phyloP scores from a whole-genome alignment of 2,113 vertebrate species.

The Cardinalis cardinalis region DNA sequence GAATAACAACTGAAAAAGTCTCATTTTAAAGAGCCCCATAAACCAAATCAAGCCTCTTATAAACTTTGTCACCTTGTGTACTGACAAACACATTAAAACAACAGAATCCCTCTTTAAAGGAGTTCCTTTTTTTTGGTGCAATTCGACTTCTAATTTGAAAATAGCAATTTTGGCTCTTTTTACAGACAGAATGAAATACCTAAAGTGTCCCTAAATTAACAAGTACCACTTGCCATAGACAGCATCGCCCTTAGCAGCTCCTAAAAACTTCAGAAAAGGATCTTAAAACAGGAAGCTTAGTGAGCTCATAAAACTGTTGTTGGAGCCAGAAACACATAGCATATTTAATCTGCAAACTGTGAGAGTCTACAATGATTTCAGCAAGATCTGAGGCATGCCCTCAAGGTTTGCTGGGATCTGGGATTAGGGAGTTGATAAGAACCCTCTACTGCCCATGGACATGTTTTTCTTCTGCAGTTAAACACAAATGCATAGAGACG shows the following conservation, averaged over 20 bases:
- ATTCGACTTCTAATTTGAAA: constrained; percentile 54
- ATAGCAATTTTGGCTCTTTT: constrained; percentile 55
- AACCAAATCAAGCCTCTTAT: constrained; percentile 54
- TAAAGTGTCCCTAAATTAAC: constrained; percentile 75
- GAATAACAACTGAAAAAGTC: constrained; percentile 51
- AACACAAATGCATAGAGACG: constrained; percentile 93
- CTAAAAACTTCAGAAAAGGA: constrained; percentile 87
- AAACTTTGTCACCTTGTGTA: constrained; percentile 48
- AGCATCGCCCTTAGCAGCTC: constrained; percentile 86
- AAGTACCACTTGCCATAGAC: constrained; percentile 70
- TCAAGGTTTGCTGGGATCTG: constrained; percentile 98
- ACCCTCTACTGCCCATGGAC: constrained; percentile 83
- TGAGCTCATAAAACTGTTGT: constrained; percentile 84
- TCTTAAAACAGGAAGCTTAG: constrained; percentile 91
- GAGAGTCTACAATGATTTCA: constrained; percentile 88
- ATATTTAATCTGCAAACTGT: constrained; percentile 97
- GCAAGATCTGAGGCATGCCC: constrained; percentile 99
- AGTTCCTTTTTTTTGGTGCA: neutral
- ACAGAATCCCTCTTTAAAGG: constrained; percentile 35
- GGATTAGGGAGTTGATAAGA: constrained; percentile 95
- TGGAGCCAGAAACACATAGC: constrained; percentile 93
- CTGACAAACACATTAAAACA: constrained; percentile 37
- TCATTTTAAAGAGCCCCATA: constrained; percentile 38
- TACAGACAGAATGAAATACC: constrained; percentile 65
- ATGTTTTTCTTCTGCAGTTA: constrained; percentile 92